These are phyloP conservation scores for Pardalotus punctatus DNA, from an alignment of 2,113 vertebrate genomes.

Conservation along the genomic window DNA sequence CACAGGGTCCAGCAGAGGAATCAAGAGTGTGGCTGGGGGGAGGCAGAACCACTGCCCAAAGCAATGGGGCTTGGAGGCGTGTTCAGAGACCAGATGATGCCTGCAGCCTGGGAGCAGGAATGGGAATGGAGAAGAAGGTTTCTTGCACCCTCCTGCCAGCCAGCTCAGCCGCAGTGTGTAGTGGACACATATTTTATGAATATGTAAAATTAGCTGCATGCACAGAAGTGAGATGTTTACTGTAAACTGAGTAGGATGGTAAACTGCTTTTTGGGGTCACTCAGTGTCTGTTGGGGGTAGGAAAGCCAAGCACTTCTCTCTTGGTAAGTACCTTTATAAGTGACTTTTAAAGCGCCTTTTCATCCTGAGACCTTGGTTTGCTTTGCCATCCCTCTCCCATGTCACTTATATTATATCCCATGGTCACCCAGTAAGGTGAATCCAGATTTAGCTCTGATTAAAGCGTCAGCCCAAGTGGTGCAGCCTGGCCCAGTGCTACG, in stretches of 20 bases:
- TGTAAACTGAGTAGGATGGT: neutral
- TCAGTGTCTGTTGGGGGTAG: neutral
- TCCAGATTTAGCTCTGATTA: neutral
- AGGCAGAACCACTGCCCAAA: neutral
- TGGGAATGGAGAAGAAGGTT: neutral
- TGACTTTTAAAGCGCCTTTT: neutral
- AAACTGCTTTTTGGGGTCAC: neutral
- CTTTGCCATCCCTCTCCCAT: neutral
- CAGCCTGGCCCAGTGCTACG: rapidly evolving
- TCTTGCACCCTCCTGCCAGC: neutral
- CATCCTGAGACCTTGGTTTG: neutral
- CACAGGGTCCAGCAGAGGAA: neutral
- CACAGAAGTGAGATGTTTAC: neutral
- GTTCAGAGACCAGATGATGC: neutral
- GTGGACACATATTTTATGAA: neutral
- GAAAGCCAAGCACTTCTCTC: neutral
- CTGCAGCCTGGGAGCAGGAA: neutral
- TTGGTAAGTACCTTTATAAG: neutral
- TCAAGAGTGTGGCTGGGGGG: neutral
- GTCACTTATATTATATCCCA: neutral
- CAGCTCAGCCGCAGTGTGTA: rapidly evolving
- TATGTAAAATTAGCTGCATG: neutral
- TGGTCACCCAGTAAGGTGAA: neutral
- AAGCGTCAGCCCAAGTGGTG: neutral
- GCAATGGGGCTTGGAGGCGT: neutral